phyloP scores from a whole-genome alignment of 2,888 invertebrate species.

The Tiphia femorata region DNA sequence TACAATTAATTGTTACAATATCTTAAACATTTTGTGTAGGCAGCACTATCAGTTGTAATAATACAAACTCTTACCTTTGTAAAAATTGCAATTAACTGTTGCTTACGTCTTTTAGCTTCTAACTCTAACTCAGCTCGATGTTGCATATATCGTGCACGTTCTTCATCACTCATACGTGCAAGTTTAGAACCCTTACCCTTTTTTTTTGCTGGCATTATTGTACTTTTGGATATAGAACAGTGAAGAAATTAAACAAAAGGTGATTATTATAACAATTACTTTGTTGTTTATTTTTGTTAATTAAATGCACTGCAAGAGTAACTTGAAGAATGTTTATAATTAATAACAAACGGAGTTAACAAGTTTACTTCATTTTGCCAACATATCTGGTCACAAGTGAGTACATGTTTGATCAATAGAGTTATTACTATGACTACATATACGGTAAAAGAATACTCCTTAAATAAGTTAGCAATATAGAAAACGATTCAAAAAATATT shows the following conservation, averaged over 20 bases:
- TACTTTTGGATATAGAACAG: too few relatives aligned
- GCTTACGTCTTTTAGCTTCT: constrained; percentile 83
- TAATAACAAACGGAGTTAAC: neutral
- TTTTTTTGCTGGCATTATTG: constrained; percentile 71
- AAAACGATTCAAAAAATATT: too few relatives aligned
- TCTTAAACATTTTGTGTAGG: neutral
- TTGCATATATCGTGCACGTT: constrained; percentile 83
- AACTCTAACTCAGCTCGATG: constrained; percentile 86
- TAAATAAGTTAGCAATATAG: too few relatives aligned
- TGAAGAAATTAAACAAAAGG: too few relatives aligned
- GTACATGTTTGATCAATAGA: constrained; percentile 35
- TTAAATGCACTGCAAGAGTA: constrained; percentile 6
- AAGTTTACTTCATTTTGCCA: too few relatives aligned
- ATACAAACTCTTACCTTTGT: constrained; percentile 88
- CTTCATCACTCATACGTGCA: constrained; percentile 88
- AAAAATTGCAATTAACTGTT: constrained; percentile 83
- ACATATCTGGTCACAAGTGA: neutral
- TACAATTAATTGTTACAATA: constrained; percentile 58
- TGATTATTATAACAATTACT: constrained; percentile 4
- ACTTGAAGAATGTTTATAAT: neutral
- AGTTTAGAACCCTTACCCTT: constrained; percentile 82
- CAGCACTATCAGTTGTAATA: neutral
- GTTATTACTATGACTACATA: constrained; percentile 20
- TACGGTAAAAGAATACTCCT: too few relatives aligned
- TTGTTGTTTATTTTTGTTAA: constrained; percentile 8